Conservation (phyloP, 2,888 invertebrate species). For the Oligia latruncula region DNA sequence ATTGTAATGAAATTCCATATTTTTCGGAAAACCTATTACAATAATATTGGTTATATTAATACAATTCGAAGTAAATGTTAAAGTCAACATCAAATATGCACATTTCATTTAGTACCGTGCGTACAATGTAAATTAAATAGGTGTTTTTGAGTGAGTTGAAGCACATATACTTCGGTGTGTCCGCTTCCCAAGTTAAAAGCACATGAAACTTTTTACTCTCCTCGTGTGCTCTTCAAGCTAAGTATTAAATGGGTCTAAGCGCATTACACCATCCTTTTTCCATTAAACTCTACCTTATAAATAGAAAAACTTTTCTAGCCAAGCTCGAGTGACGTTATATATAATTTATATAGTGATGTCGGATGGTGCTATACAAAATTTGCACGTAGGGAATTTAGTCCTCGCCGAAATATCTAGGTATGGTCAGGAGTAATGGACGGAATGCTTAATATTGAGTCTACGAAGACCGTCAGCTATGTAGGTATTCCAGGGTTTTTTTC, state of each 20-base stretch:
- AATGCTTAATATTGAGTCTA: slow-evolving; percentile 67
- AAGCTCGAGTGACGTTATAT: slow-evolving; percentile 15
- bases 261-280: slow-evolving; percentile 28
- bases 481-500: slow-evolving; percentile 44
- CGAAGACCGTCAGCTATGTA: slow-evolving; percentile 41
- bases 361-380: slow-evolving; percentile 54
- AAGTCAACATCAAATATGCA: not conserved
- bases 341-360: no score
- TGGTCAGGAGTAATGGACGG: slow-evolving; percentile 62
- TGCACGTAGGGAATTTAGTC: slow-evolving; percentile 60
- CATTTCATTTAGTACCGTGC: not conserved
- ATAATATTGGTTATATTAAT: not conserved
- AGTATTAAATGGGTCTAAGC: slow-evolving; percentile 43
- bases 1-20: slow-evolving; percentile 17
- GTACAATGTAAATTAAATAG: not conserved
- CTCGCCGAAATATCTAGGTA: slow-evolving; percentile 57
- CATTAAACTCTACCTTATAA: slow-evolving; percentile 25
- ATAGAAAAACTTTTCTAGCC: slow-evolving; percentile 37
- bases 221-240: slow-evolving; percentile 17
- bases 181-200: slow-evolving; percentile 34
- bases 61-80: slow-evolving; percentile 5
- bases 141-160: not conserved
- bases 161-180: not conserved
- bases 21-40: slow-evolving; percentile 18
- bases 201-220: slow-evolving; percentile 42